phyloP scores from a whole-genome alignment of 1,140 invertebrate genomes.

The Leptopilina boulardi region DNA sequence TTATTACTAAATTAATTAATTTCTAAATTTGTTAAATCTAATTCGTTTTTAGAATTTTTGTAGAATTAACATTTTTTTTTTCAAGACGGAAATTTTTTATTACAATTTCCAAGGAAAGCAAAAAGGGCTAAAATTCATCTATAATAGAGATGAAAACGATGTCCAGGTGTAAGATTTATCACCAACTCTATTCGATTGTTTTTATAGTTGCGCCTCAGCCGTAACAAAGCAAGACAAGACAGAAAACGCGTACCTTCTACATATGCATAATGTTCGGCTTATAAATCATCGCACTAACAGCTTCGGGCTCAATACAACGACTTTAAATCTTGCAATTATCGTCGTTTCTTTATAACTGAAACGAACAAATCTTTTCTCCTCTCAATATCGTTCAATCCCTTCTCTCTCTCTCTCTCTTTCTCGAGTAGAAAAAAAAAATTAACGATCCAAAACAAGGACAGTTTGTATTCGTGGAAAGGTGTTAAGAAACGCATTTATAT shows the following conservation, averaged over 20 bases:
- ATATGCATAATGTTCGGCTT: neutral
- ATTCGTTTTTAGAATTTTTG: too few relatives aligned
- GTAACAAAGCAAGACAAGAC: neutral
- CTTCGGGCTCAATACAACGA: neutral
- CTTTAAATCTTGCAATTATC: slow-evolving; percentile 38
- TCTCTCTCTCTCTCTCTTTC: too few relatives aligned
- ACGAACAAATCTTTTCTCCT: neutral
- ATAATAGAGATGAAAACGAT: slow-evolving; percentile 22
- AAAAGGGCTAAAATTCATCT: too few relatives aligned
- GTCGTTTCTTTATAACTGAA: too few relatives aligned
- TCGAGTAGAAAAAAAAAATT: slow-evolving; percentile 42
- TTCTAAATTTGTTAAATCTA: too few relatives aligned
- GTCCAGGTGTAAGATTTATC: slow-evolving; percentile 16
- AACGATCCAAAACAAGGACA: slow-evolving; percentile 32
- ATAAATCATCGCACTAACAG: slow-evolving; percentile 39
- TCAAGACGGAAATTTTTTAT: too few relatives aligned
- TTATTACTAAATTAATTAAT: too few relatives aligned
- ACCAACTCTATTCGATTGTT: slow-evolving; percentile 26
- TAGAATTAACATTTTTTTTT: too few relatives aligned
- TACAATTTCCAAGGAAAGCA: too few relatives aligned
- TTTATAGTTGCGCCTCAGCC: neutral
- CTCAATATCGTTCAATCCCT: slow-evolving; percentile 37
- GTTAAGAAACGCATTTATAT: slow-evolving; percentile 21
- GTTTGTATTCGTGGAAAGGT: slow-evolving; percentile 39
- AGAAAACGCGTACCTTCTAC: neutral